phyloP scores from a whole-genome alignment of 1,140 invertebrate genomes.

The Druon quercuslanigerum region DNA sequence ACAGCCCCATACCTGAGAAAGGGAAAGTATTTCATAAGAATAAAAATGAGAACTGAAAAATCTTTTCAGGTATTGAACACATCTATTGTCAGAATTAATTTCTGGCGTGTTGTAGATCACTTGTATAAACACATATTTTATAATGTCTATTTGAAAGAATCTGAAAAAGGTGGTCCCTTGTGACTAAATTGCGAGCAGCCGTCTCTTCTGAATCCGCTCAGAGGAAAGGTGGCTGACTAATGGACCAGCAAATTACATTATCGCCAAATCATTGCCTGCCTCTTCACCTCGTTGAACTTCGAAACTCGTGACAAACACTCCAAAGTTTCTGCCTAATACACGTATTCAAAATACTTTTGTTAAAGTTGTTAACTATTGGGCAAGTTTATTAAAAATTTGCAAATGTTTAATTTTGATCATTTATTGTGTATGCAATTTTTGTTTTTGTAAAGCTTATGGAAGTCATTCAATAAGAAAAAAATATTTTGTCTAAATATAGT shows the following conservation, averaged over 20 bases:
- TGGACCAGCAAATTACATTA: slow-evolving; percentile 59
- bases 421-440: no score
- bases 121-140: neutral
- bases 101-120: neutral
- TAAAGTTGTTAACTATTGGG: no score
- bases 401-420: no score
- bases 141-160: slow-evolving; percentile 9
- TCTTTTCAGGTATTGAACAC: neutral
- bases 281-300: slow-evolving; percentile 44
- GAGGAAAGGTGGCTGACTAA: slow-evolving; percentile 52
- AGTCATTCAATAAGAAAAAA: no score
- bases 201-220: slow-evolving; percentile 36
- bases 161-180: slow-evolving; percentile 11
- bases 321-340: neutral
- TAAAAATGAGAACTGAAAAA: neutral
- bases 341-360: no score
- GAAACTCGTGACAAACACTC: slow-evolving; percentile 20
- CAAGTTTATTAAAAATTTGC: no score
- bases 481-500: no score
- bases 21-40: no score
- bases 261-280: slow-evolving; percentile 49
- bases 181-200: slow-evolving; percentile 1
- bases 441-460: no score
- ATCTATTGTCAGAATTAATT: neutral
- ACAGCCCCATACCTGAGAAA: no score